A percentile compares a stretch with the other conserved stretches of the same genome.
Conservation (phyloP, 2,888 invertebrate species). For the Ectemnius continuus region DNA sequence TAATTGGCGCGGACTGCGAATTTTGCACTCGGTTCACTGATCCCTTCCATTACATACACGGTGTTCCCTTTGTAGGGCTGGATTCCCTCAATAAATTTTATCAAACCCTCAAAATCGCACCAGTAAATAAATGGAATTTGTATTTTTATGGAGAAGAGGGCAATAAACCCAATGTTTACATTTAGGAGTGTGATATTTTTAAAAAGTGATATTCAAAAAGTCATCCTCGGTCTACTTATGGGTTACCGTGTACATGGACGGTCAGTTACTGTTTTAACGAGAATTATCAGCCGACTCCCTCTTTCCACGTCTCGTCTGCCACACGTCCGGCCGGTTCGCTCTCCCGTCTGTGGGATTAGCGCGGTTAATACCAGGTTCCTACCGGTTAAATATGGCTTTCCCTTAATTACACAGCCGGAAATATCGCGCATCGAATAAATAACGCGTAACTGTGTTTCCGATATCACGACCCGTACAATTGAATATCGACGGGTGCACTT, state of each 20-base stretch:
- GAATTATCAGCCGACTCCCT: slow-evolving; percentile 38
- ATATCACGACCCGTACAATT: too few species aligned
- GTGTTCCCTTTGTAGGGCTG: neutral
- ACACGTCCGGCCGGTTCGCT: slow-evolving; percentile 22
- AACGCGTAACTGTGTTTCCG: too few species aligned
- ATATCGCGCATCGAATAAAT: too few species aligned
- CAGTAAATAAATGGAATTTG: too few species aligned
- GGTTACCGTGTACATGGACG: slow-evolving; percentile 5
- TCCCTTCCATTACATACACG: slow-evolving; percentile 13
- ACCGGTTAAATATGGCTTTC: slow-evolving; percentile 35
- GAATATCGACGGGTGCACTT: too few species aligned
- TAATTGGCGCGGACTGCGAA: slow-evolving; percentile 20
- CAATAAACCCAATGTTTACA: too few species aligned
- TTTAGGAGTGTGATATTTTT: too few species aligned
- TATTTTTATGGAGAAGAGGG: too few species aligned
- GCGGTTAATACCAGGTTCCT: slow-evolving; percentile 34
- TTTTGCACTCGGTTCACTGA: slow-evolving; percentile 19
- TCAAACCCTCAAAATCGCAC: too few species aligned
- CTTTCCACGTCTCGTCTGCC: slow-evolving; percentile 39
- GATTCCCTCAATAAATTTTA: too few species aligned
- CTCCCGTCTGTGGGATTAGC: slow-evolving; percentile 33
- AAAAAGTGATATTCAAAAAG: neutral
- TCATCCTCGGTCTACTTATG: neutral
- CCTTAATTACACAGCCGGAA: slow-evolving; percentile 21
- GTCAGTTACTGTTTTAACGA: slow-evolving; percentile 26